Conservation (phyloP, 2,797 vertebrate genomes). For the Sebastes trivittatus region DNA sequence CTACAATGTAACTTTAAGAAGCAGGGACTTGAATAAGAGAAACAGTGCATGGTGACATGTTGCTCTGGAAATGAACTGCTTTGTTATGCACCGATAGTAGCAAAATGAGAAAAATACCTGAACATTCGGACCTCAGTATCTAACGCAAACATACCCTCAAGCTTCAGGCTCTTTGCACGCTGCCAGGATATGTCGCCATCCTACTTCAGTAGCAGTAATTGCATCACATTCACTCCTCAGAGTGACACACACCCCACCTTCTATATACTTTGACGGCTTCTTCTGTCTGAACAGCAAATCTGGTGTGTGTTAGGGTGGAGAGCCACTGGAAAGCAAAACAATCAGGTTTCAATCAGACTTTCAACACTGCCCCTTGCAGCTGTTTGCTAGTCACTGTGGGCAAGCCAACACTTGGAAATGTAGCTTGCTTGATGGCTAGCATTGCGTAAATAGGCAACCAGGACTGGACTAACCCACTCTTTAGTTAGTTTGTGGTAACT, state of each 20-base stretch:
- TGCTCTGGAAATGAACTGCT: background rate
- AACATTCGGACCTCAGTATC: background rate
- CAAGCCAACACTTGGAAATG: background rate
- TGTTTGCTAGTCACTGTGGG: background rate
- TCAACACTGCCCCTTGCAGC: background rate
- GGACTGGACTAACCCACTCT: background rate
- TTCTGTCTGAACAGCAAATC: background rate
- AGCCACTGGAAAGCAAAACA: background rate
- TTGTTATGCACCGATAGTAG: background rate
- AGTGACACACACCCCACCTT: background rate
- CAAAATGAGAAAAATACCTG: background rate
- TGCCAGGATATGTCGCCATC: background rate
- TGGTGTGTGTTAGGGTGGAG: background rate
- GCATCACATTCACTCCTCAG: background rate
- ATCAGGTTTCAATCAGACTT: too few relatives aligned
- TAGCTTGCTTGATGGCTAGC: background rate
- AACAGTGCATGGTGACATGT: background rate
- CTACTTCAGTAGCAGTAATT: background rate
- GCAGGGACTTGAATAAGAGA: background rate
- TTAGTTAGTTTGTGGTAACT: background rate
- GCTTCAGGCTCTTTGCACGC: background rate
- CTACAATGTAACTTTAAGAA: background rate
- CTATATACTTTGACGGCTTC: background rate
- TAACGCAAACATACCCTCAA: background rate
- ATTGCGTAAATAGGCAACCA: background rate